Evolutionary conservation across 1,140 invertebrate species (phyloP).

Genomic region (Pantala flavescens): DNA sequence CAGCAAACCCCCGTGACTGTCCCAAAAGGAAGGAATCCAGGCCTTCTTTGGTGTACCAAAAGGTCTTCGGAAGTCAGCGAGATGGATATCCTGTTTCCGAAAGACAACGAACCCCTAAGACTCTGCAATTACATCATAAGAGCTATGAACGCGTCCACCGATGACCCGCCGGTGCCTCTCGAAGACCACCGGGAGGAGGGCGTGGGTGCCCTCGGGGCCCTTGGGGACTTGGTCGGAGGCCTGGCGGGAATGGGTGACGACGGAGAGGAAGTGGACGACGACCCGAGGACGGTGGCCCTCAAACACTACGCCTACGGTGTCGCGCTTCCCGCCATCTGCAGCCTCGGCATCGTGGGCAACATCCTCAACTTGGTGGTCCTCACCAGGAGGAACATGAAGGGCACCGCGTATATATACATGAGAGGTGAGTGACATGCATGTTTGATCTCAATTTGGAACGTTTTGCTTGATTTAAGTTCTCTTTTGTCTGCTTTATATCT

Average conservation of each 20-base stretch:
- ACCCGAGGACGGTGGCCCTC: slow-evolving; percentile 46
- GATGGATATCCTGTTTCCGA: background rate
- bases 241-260: background rate
- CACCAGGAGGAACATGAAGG: slow-evolving; percentile 59
- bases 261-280: slow-evolving; percentile 32
- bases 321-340: slow-evolving; percentile 54
- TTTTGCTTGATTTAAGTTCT: background rate
- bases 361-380: slow-evolving; percentile 61
- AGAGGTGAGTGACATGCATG: slow-evolving; percentile 48
- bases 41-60: too few relatives aligned
- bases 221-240: background rate
- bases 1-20: too few relatives aligned
- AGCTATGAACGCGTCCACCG: background rate
- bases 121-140: background rate
- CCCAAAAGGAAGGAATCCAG: too few relatives aligned
- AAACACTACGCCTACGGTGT: slow-evolving; percentile 58
- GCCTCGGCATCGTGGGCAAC: slow-evolving; percentile 60
- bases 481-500: too few relatives aligned
- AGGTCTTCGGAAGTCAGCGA: background rate
- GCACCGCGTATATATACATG: slow-evolving; percentile 69
- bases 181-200: background rate
- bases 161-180: background rate
- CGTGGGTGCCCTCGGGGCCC: background rate
- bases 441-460: background rate
- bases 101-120: background rate